Percentiles rank a stretch among this genome's conserved stretches.
These are phyloP conservation scores for Bryconaethiops microstoma DNA, from an alignment of 2,797 vertebrate genomes.

Conservation along the genomic window DNA sequence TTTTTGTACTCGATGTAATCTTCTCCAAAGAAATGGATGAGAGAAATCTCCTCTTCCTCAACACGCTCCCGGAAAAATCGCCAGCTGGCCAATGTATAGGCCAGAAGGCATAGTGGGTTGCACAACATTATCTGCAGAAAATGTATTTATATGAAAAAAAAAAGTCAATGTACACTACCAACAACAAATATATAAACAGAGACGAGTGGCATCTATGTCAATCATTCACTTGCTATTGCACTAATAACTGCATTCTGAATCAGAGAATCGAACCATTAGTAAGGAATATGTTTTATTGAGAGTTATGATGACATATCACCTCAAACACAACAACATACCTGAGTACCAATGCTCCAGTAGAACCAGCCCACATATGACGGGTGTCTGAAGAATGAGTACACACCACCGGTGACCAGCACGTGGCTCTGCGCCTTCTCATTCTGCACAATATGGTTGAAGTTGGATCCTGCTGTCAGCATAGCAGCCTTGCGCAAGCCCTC, in stretches of 20 bases:
- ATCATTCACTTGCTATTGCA: no score
- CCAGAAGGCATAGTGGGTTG: conserved; percentile 90
- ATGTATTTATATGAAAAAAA: neutral
- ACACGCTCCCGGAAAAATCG: conserved; percentile 95
- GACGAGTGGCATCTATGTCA: no score
- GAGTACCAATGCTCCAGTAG: conserved; percentile 98
- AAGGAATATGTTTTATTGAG: neutral
- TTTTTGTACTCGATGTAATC: conserved; percentile 94
- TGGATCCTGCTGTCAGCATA: conserved; percentile 97
- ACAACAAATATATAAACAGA: neutral
- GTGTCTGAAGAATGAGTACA: conserved; percentile 93
- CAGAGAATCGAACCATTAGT: neutral
- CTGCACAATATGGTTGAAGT: conserved; percentile 99
- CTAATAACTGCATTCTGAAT: no score
- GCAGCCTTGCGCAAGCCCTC: conserved; percentile 91
- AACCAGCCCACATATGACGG: conserved; percentile 99
- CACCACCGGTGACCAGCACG: conserved; percentile 90
- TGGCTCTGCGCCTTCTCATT: conserved; percentile 95
- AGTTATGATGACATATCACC: neutral
- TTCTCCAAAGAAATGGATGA: conserved; percentile 96
- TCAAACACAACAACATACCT: conserved; percentile 76
- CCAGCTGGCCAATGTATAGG: conserved; percentile 92
- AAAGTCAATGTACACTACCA: neutral
- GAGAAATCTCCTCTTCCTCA: conserved; percentile 92
- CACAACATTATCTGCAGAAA: conserved; percentile 87